Conservation (phyloP, 2,113 vertebrate genomes). For the Neotragus moschatus region DNA sequence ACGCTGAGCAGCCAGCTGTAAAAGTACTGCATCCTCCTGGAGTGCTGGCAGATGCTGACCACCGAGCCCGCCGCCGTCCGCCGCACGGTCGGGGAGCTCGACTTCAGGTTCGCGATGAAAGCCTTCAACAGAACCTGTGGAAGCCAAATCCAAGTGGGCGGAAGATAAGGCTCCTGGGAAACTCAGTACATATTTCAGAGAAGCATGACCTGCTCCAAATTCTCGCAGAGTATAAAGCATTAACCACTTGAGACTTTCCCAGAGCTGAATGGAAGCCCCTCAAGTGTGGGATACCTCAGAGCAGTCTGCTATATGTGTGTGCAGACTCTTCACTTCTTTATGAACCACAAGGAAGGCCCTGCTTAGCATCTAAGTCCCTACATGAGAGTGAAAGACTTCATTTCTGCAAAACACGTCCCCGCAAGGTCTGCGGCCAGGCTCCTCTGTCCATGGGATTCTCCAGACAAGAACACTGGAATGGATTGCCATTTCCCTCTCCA, state of each 20-base stretch:
- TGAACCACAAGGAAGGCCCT: background rate
- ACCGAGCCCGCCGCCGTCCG: slow-evolving; percentile 92
- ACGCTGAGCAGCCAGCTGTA: slow-evolving; percentile 97
- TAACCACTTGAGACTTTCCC: background rate
- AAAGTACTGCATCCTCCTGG: slow-evolving; percentile 92
- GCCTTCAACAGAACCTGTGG: slow-evolving; percentile 92
- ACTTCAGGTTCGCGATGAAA: slow-evolving; percentile 94
- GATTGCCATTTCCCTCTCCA: background rate
- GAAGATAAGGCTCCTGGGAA: background rate
- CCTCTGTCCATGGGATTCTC: background rate
- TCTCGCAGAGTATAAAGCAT: background rate
- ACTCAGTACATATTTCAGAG: background rate
- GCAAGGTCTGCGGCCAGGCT: background rate
- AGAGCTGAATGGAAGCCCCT: background rate
- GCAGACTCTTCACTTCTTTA: background rate
- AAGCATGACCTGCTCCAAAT: background rate
- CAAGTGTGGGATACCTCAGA: background rate
- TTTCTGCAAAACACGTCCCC: background rate
- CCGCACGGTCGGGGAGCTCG: slow-evolving; percentile 92
- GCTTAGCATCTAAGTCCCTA: accelerated
- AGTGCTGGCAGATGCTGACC: slow-evolving; percentile 94
- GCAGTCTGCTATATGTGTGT: accelerated
- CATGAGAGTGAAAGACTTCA: background rate
- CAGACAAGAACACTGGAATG: background rate
- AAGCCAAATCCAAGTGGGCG: background rate